Base-by-base conservation (phyloP, 1,140 invertebrate species). In the Apis dorsata region DNA sequence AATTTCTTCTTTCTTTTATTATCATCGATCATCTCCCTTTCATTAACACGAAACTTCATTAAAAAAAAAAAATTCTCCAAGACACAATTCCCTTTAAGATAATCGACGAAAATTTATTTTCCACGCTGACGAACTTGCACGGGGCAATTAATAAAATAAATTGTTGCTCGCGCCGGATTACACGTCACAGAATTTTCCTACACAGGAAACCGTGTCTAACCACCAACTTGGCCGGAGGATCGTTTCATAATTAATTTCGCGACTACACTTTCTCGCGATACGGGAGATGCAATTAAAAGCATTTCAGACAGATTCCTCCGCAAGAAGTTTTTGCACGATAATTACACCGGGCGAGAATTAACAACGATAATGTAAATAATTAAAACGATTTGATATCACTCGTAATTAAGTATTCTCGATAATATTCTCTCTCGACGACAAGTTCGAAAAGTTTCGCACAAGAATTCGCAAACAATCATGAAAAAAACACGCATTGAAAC, bases 241-340 rank as follows among this genome's bases (percentile, higher is more conserved):
- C 79, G 79, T 81, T 81, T 68, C 63, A 81, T 81, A 81, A 76
- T 81, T 81, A 81, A 81, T 81, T 75, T 81, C 73, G 53, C 53
- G 53, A 44, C 53, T 81, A 17, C 28, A 65, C 72, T 68, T 65
- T 59, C 63, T 24, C 79, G 53, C 1, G 7, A 21, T 21, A 53
- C 34, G 2, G 15, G 19, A 13, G 17, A 12, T 49, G 68, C 63
- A 75, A 81, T 81, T 81, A 81, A 59, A 75, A 81, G 11, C 72
- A 55, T 59, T 76, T 75, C 79, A 72, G 28, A 73, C 69, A 44
- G 49, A 55, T 55, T 59, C 19, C 21, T 2, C 34, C 1, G 53
- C 5, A 19, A 34, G 11, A 74, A 59, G 51, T 81, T 68, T 81
- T 76, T 75, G 11, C 62, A 34, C n/a, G 24, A 44, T 34, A 68